phyloP scores from a whole-genome alignment of 1,140 invertebrate species.

The Drosophila malerkotliana region DNA sequence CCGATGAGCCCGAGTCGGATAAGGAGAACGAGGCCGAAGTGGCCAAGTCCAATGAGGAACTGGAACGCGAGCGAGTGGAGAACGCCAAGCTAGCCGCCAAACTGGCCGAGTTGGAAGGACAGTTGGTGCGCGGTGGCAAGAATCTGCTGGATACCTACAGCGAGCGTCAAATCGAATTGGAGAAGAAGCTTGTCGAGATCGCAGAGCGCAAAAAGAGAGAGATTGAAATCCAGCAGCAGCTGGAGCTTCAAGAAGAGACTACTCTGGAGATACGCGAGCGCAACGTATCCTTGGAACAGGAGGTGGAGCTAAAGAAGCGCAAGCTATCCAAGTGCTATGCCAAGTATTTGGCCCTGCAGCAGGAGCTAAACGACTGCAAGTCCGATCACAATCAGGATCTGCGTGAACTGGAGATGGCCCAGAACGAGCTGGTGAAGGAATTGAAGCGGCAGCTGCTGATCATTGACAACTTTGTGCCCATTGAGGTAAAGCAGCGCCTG shows the following conservation, averaged over 20 bases:
- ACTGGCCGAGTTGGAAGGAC: constrained; percentile 91
- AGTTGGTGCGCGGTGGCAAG: constrained; percentile 92
- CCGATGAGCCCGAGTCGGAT: constrained; percentile 86
- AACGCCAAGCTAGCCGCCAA: constrained; percentile 85
- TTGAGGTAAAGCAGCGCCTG: constrained; percentile 94
- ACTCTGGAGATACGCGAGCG: constrained; percentile 93
- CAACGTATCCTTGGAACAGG: constrained; percentile 94
- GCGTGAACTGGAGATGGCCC: constrained; percentile 91
- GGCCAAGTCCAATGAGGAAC: constrained; percentile 84
- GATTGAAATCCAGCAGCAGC: constrained; percentile 93
- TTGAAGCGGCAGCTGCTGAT: constrained; percentile 93
- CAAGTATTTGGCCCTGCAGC: constrained; percentile 85
- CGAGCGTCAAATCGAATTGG: constrained; percentile 93
- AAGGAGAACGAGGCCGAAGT: constrained; percentile 84
- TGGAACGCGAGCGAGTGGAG: constrained; percentile 84
- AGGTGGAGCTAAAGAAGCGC: constrained; percentile 96
- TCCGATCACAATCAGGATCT: constrained; percentile 92
- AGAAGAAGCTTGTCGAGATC: constrained; percentile 91
- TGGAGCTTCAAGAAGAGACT: constrained; percentile 95
- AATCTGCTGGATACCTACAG: constrained; percentile 96
- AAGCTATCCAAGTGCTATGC: constrained; percentile 89
- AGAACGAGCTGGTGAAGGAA: constrained; percentile 91
- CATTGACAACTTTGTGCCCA: constrained; percentile 98
- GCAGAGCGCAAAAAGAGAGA: constrained; percentile 92
- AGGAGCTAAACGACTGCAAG: constrained; percentile 93